Evolutionary conservation across 2,888 invertebrate species (phyloP).

Genomic region (Drosophila robusta): DNA sequence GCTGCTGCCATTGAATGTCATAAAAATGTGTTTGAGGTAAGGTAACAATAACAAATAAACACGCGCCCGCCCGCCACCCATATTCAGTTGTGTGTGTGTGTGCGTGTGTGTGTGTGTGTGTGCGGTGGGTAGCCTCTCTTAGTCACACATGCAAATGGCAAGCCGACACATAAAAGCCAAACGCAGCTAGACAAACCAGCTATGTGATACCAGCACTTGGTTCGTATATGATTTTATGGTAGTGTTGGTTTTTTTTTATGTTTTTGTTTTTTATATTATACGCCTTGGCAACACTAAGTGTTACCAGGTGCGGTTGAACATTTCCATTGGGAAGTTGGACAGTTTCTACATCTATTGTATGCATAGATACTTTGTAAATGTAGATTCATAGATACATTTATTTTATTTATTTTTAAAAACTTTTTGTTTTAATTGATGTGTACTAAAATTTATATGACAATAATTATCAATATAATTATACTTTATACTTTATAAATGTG

Average conservation of each 20-base stretch:
- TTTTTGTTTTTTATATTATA: background rate
- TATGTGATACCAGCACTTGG: slow-evolving; percentile 32
- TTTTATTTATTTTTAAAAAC: no score
- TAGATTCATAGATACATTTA: no score
- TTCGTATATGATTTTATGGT: slow-evolving; percentile 2
- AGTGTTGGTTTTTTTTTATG: background rate
- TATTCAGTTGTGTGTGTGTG: background rate
- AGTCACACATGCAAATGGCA: slow-evolving; percentile 51
- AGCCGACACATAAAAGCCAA: slow-evolving; percentile 21
- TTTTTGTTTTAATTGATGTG: no score
- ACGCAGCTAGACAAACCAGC: slow-evolving; percentile 26
- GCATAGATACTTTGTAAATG: no score
- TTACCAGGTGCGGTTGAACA: background rate
- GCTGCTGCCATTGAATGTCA: slow-evolving; percentile 72
- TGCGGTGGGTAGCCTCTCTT: slow-evolving; percentile 19
- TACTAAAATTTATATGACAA: no score
- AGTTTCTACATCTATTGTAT: background rate
- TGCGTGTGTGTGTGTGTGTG: slow-evolving; percentile 17
- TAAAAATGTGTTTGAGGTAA: slow-evolving; percentile 78
- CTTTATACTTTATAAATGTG: no score
- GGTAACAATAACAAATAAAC: slow-evolving; percentile 80
- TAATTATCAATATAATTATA: no score
- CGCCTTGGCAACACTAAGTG: slow-evolving; percentile 2
- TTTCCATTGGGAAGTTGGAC: background rate
- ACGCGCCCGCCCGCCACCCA: slow-evolving; percentile 9